Conservation (phyloP, 2,113 vertebrate genomes). For the Pterocles gutturalis region DNA sequence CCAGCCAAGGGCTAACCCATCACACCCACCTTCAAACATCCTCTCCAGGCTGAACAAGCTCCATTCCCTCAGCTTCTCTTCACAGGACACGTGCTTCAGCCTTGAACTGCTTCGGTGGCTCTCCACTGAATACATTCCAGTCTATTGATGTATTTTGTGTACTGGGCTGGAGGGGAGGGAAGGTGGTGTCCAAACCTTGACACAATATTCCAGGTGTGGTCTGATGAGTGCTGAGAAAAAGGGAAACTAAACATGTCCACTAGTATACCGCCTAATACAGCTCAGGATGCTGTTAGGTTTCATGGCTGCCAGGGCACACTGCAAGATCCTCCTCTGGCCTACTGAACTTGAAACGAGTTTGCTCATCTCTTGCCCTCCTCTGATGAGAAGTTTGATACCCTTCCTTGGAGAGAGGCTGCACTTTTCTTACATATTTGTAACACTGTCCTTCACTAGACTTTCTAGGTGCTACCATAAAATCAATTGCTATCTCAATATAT, state of each 20-base stretch:
- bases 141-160: not conserved
- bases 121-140: not conserved
- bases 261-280: not conserved
- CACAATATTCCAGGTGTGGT: not conserved
- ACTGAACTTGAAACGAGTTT: not conserved
- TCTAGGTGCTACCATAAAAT: not conserved
- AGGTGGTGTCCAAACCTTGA: not conserved
- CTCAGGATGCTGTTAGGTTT: not conserved
- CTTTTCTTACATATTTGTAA: not conserved
- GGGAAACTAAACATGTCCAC: not conserved
- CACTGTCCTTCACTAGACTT: not conserved
- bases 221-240: not conserved
- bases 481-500: not conserved
- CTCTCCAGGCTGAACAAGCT: not conserved
- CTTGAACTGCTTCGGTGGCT: not conserved
- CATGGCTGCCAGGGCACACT: not conserved
- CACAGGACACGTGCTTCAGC: accelerated
- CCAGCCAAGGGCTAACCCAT: too few relatives aligned
- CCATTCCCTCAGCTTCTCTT: not conserved
- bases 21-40: not conserved
- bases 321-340: not conserved
- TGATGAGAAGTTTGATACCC: not conserved
- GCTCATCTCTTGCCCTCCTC: not conserved
- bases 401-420: not conserved
- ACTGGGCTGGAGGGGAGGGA: not conserved